These are phyloP conservation scores for Onychostruthus taczanowskii DNA, from an alignment of 2,113 vertebrate genomes.

Conservation along the genomic window DNA sequence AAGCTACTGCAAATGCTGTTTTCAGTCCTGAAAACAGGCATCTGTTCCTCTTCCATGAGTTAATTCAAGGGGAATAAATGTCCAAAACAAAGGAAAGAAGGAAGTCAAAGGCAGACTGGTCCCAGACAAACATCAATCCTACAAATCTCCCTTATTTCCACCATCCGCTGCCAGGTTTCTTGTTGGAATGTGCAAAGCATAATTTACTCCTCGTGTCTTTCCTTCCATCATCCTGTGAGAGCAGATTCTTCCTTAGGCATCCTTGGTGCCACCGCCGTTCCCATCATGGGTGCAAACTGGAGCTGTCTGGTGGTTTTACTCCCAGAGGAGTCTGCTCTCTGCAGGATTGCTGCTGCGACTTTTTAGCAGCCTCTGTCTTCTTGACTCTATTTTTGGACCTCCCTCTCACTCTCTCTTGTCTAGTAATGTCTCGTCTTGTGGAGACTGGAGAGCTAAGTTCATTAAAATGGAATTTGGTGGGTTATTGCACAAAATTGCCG, in stretches of 20 bases:
- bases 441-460: slow-evolving; percentile 47
- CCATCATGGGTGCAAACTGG: not conserved
- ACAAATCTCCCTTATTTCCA: not conserved
- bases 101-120: not conserved
- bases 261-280: not conserved
- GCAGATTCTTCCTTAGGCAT: not conserved
- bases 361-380: slow-evolving; percentile 20
- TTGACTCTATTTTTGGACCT: slow-evolving; percentile 16
- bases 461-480: slow-evolving; percentile 59
- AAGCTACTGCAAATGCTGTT: slow-evolving; percentile 11
- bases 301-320: not conserved
- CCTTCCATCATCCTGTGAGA: not conserved
- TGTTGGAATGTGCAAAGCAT: not conserved
- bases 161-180: not conserved
- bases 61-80: slow-evolving; percentile 21
- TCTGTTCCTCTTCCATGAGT: slow-evolving; percentile 8
- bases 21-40: not conserved
- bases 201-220: slow-evolving; percentile 9
- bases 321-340: not conserved
- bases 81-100: slow-evolving; percentile 11
- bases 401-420: not conserved
- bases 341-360: not conserved
- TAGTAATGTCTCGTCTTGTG: not conserved
- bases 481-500: slow-evolving; percentile 57
- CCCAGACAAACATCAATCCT: not conserved